phyloP scores from a whole-genome alignment of 2,113 vertebrate species.

The Callopanchax toddi region DNA sequence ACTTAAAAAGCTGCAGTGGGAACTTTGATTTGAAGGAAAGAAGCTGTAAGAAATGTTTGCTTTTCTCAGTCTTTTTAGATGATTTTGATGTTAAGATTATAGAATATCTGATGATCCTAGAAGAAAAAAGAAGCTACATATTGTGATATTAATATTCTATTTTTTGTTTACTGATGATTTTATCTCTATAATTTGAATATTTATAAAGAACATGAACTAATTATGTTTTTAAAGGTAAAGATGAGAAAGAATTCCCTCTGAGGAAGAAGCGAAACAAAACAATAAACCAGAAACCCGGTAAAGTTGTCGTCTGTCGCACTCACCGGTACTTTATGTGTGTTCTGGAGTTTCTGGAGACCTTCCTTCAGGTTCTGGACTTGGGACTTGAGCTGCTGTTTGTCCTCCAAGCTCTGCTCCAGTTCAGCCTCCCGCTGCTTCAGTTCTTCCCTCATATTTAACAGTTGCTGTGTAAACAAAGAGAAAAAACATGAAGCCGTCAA shows the following conservation, averaged over 20 bases:
- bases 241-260: too few species aligned
- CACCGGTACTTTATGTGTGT: constrained; percentile 64
- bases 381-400: constrained; percentile 88
- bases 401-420: constrained; percentile 88
- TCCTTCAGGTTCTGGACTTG: constrained; percentile 90
- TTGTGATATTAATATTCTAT: too few species aligned
- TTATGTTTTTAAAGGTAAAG: too few species aligned
- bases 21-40: constrained; percentile 7
- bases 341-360: constrained; percentile 80
- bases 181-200: too few species aligned
- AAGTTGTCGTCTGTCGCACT: constrained; percentile 23
- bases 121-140: too few species aligned
- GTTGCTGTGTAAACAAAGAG: constrained; percentile 81
- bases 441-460: constrained; percentile 92
- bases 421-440: constrained; percentile 89
- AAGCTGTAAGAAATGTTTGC: background rate
- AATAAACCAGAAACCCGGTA: background rate
- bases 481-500: constrained; percentile 20
- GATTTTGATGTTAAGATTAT: constrained; percentile 9
- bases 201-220: too few species aligned
- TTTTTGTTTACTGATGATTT: too few species aligned
- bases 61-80: background rate
- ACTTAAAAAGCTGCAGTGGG: constrained; percentile 8
- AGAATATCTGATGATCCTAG: too few species aligned
- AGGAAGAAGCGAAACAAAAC: too few species aligned